A percentile compares a stretch with the other conserved stretches of the same genome.
Evolutionary conservation across 2,888 invertebrate genomes (phyloP).

Genomic region (Lasiommata megera): DNA sequence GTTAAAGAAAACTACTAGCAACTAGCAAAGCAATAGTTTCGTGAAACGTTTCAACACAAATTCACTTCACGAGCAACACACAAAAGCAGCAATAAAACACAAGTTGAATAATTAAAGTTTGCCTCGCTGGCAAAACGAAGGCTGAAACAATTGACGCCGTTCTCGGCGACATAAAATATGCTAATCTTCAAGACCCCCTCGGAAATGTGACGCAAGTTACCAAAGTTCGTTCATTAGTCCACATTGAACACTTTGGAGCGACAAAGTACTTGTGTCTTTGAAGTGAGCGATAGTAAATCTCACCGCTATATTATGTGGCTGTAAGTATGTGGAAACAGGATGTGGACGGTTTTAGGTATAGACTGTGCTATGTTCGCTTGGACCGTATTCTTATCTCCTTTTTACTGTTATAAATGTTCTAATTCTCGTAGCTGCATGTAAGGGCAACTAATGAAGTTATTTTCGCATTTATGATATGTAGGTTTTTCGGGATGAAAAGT

Average conservation of each 20-base stretch:
- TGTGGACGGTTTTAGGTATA: no score
- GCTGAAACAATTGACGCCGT: neutral
- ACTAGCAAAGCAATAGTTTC: no score
- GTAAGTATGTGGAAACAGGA: no score
- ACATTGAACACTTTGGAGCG: neutral
- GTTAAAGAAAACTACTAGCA: neutral
- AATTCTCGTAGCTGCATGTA: no score
- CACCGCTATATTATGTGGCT: no score
- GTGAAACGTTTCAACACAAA: neutral
- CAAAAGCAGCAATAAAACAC: neutral
- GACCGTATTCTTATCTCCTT: no score
- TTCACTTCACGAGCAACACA: neutral
- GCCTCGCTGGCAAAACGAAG: neutral
- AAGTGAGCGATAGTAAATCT: no score
- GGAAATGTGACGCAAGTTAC: neutral
- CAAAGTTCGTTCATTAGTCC: slow-evolving; percentile 4
- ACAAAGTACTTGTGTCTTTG: neutral
- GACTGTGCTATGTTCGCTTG: no score
- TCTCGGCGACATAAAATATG: slow-evolving; percentile 3
- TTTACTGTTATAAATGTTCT: no score
- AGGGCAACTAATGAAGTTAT: no score
- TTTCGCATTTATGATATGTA: no score
- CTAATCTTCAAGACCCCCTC: neutral
- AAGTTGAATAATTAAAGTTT: neutral
- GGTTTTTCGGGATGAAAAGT: no score